Conservation (phyloP, 2,888 invertebrate genomes). For the Lobophora halterata region DNA sequence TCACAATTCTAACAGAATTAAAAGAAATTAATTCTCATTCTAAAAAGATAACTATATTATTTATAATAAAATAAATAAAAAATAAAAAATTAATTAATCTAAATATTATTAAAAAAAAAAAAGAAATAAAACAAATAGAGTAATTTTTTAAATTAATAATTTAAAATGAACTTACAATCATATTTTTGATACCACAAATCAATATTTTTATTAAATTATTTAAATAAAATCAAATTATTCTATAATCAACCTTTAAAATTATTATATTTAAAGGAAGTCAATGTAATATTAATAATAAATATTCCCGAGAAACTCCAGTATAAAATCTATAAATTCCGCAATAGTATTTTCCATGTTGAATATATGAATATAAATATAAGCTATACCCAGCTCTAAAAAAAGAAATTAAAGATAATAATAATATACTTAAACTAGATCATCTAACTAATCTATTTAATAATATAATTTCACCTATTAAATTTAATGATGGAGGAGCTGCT, state of each 20-base stretch:
- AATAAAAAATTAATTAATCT: constrained; percentile 61
- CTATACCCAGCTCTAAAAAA: constrained; percentile 85
- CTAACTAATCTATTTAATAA: constrained; percentile 81
- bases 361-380: constrained; percentile 83
- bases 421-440: constrained; percentile 71
- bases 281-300: constrained; percentile 82
- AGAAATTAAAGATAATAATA: constrained; percentile 78
- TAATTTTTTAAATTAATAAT: constrained; percentile 62
- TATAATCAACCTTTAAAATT: constrained; percentile 77
- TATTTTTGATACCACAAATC: constrained; percentile 84
- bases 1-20: constrained; percentile 68
- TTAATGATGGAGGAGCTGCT: constrained; percentile 84
- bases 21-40: constrained; percentile 79
- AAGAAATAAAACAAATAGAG: constrained; percentile 76
- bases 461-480: constrained; percentile 84
- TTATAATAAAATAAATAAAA: constrained; percentile 70
- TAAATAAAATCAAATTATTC: constrained; percentile 78
- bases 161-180: constrained; percentile 74
- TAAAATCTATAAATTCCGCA: constrained; percentile 73
- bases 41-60: constrained; percentile 69
- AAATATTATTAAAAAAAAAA: constrained; percentile 71
- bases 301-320: constrained; percentile 74
- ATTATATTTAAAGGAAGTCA: constrained; percentile 83
- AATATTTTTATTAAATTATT: constrained; percentile 85
- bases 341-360: constrained; percentile 82